Percentiles rank a stretch among this genome's conserved stretches.
Evolutionary conservation across 1,140 invertebrate genomes (phyloP).

Genomic region (Panagrolaimus sp.): DNA sequence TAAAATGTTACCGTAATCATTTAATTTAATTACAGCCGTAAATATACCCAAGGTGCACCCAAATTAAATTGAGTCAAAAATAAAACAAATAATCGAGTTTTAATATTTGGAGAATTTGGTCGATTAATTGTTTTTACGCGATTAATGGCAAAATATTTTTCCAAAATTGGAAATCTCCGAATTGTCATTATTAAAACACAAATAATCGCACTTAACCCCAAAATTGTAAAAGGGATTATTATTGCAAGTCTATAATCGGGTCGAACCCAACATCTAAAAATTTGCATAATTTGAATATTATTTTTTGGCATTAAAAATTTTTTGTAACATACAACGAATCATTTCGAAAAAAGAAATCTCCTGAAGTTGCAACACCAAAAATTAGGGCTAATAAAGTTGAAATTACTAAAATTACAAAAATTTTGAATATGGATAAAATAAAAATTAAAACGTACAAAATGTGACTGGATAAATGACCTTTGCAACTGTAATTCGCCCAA

Average conservation of each 20-base stretch:
- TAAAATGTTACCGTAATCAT: slow-evolving; percentile 22
- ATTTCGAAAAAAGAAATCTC: slow-evolving; percentile 30
- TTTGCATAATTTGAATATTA: too few relatives aligned
- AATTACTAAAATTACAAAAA: slow-evolving; percentile 21
- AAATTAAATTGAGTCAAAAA: slow-evolving; percentile 24
- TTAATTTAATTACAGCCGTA: background rate
- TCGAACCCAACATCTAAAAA: slow-evolving; percentile 29
- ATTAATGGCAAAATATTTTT: slow-evolving; percentile 13
- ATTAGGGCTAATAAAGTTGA: slow-evolving; percentile 12
- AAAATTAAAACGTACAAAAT: background rate
- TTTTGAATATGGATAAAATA: background rate
- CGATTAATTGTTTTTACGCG: slow-evolving; percentile 13
- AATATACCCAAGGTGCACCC: slow-evolving; percentile 26
- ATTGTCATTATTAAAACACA: slow-evolving; percentile 27
- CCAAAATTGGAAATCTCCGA: slow-evolving; percentile 30
- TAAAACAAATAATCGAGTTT: slow-evolving; percentile 23
- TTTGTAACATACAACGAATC: slow-evolving; percentile 23
- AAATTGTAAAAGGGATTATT: slow-evolving; percentile 28
- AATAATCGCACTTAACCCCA: slow-evolving; percentile 27
- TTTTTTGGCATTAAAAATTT: too few relatives aligned
- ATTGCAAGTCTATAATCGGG: slow-evolving; percentile 29
- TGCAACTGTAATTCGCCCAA: slow-evolving; percentile 21
- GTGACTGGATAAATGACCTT: background rate
- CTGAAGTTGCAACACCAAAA: background rate
- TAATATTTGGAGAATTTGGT: background rate